Evolutionary conservation across 2,888 invertebrate genomes (phyloP).

Genomic region (Caenorhabditis sp.): DNA sequence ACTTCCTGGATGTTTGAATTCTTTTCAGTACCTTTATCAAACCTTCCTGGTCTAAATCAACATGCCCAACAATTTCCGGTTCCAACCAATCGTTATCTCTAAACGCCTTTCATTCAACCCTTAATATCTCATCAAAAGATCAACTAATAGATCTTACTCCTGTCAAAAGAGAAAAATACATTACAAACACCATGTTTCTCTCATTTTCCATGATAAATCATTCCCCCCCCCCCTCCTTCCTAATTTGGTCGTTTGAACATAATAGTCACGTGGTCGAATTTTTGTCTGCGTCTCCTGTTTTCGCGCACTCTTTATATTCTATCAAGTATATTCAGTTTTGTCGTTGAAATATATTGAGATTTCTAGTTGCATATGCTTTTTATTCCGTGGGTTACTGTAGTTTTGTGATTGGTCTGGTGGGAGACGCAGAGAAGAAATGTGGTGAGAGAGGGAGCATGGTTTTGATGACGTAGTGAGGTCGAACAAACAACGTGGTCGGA

Average conservation of each 20-base stretch:
- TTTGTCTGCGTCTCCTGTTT: neutral
- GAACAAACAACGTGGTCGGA: neutral
- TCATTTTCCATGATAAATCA: conserved; percentile 1
- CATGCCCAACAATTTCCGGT: too few relatives aligned
- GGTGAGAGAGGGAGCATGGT: neutral
- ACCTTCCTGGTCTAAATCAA: too few relatives aligned
- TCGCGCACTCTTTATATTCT: neutral
- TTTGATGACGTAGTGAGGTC: neutral
- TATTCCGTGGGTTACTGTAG: neutral
- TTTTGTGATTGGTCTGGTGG: neutral
- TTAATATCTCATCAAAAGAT: too few relatives aligned
- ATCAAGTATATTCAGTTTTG: neutral
- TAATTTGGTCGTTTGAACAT: neutral
- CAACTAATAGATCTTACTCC: neutral
- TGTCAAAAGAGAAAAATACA: neutral
- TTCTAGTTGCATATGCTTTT: neutral
- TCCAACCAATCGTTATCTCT: too few relatives aligned
- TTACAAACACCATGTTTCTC: neutral
- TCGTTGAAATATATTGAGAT: neutral
- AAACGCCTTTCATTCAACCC: too few relatives aligned
- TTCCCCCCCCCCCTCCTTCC: neutral
- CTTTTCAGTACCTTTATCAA: too few relatives aligned
- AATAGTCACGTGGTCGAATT: neutral
- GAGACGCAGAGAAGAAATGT: neutral
- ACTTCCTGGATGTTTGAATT: too few relatives aligned